Conservation (phyloP, 2,113 vertebrate species). For the Canis aureus region DNA sequence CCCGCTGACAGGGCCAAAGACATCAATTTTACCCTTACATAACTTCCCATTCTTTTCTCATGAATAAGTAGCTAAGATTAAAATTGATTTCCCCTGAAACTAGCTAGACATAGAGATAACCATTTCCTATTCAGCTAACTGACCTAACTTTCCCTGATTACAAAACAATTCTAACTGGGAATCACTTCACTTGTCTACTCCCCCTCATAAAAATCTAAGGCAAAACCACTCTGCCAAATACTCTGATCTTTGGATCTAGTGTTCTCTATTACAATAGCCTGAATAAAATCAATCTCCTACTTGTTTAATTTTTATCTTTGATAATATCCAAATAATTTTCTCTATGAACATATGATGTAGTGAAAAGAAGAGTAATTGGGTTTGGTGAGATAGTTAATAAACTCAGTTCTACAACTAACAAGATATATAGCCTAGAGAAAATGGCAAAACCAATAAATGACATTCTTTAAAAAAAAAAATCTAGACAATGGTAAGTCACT, state of each 20-base stretch:
- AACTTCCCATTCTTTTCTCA: neutral
- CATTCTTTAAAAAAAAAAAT: neutral
- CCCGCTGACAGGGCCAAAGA: neutral
- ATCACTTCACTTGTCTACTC: neutral
- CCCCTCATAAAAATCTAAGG: neutral
- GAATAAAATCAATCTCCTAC: neutral
- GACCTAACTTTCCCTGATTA: neutral
- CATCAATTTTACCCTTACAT: neutral
- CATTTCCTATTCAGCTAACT: neutral
- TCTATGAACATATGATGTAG: neutral
- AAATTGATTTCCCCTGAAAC: neutral
- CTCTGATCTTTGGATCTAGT: neutral
- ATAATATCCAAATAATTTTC: neutral
- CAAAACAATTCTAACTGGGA: neutral
- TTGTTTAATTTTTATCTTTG: constrained; percentile 35
- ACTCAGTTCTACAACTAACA: neutral
- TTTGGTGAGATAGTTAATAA: neutral
- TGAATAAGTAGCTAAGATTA: neutral
- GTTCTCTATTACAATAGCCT: neutral
- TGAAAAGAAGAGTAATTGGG: neutral
- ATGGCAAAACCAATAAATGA: neutral
- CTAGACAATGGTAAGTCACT: neutral
- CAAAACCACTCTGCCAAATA: neutral
- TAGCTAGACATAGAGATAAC: neutral
- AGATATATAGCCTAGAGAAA: neutral